These are phyloP conservation scores for cat (Felis catus) DNA, from an alignment of 2,113 vertebrate species.

Conservation along the genomic window DNA sequence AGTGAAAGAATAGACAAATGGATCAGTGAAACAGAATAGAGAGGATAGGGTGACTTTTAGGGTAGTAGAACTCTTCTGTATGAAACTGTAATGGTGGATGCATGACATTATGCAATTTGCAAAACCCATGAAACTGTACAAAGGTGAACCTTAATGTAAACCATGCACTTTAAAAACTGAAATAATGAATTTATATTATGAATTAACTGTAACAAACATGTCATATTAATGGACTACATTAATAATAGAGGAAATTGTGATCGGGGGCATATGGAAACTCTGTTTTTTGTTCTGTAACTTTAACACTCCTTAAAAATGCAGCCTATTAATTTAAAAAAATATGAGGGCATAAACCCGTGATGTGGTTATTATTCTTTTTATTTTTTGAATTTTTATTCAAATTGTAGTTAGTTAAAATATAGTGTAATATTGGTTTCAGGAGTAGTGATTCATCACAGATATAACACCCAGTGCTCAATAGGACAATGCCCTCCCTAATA, in stretches of 20 bases:
- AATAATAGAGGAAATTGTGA: neutral
- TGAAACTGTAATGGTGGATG: neutral
- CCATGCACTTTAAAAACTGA: neutral
- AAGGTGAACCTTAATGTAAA: neutral
- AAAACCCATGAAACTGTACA: neutral
- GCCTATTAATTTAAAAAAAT: neutral
- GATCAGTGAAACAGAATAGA: neutral
- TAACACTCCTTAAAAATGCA: neutral
- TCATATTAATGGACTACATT: neutral
- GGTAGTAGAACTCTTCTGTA: neutral
- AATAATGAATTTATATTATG: neutral
- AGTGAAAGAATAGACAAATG: neutral
- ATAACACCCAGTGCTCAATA: no score
- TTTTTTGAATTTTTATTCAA: no score
- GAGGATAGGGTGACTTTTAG: neutral
- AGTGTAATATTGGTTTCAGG: no score
- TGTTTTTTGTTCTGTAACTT: neutral
- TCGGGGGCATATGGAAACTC: neutral
- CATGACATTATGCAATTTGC: neutral
- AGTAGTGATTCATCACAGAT: no score
- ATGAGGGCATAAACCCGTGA: neutral
- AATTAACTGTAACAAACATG: neutral
- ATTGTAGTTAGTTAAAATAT: no score
- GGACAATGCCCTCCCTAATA: no score
- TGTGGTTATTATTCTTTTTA: neutral